These are phyloP conservation scores for Oenanthe melanoleuca DNA, from an alignment of 2,113 vertebrate genomes.

Conservation along the genomic window DNA sequence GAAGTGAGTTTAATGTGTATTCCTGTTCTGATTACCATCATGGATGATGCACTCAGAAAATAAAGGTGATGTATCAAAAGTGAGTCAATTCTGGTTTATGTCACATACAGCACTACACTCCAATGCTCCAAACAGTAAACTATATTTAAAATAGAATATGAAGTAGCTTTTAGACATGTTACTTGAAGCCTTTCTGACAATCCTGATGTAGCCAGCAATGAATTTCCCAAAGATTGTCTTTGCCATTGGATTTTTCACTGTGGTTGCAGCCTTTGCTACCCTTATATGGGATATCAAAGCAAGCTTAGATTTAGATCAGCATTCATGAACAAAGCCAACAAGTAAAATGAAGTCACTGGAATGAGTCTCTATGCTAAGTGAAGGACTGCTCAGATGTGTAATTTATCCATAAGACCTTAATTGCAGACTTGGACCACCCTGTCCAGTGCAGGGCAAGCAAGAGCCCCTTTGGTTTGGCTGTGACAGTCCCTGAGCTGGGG, in stretches of 20 bases:
- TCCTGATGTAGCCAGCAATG: neutral
- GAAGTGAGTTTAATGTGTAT: neutral
- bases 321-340: neutral
- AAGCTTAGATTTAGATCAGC: neutral
- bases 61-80: neutral
- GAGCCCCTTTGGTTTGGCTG: neutral
- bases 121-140: neutral
- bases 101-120: neutral
- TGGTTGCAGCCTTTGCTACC: neutral
- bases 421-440: neutral
- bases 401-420: neutral
- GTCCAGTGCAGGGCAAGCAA: neutral
- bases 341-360: neutral
- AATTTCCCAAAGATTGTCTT: neutral
- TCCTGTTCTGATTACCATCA: neutral
- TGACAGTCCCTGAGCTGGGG: neutral
- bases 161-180: neutral
- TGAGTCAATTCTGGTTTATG: neutral
- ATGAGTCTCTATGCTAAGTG: neutral
- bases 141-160: neutral
- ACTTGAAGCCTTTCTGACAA: neutral
- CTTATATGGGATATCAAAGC: neutral
- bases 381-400: neutral
- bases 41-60: neutral
- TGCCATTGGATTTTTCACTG: neutral